phyloP scores from a whole-genome alignment of 2,888 invertebrate genomes.

The Alviniconcha strummeri region DNA sequence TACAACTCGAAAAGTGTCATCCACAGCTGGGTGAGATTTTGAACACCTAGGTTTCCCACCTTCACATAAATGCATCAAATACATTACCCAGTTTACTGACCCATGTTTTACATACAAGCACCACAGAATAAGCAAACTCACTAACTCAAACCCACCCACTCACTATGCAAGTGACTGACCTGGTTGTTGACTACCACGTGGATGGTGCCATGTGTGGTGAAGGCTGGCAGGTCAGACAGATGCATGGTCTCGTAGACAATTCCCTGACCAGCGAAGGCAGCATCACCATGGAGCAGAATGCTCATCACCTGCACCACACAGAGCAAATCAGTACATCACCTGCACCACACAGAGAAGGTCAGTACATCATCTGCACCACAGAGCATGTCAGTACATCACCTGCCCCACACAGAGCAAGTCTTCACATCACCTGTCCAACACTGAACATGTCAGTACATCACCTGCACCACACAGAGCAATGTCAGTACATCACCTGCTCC shows the following conservation, averaged over 20 bases:
- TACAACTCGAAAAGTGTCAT: too few species aligned
- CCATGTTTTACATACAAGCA: too few species aligned
- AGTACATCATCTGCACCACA: slow-evolving; percentile 83
- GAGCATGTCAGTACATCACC: background rate
- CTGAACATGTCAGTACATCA: background rate
- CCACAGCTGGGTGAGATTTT: too few species aligned
- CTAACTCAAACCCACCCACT: too few species aligned
- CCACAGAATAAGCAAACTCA: too few species aligned
- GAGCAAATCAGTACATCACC: background rate
- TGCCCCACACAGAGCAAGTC: background rate
- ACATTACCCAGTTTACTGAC: too few species aligned
- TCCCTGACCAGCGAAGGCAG: slow-evolving; percentile 96
- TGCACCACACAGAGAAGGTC: background rate
- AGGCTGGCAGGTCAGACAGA: slow-evolving; percentile 93
- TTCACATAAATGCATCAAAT: too few species aligned
- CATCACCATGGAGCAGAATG: slow-evolving; percentile 94
- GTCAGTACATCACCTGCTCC: background rate
- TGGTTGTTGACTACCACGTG: slow-evolving; percentile 97
- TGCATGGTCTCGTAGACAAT: slow-evolving; percentile 98
- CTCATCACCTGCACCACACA: slow-evolving; percentile 85
- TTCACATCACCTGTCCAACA: slow-evolving; percentile 84
- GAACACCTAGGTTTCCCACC: too few species aligned
- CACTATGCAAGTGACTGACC: slow-evolving; percentile 63
- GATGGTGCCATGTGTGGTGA: slow-evolving; percentile 94
- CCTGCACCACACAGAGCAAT: background rate